Conservation (phyloP, 2,797 vertebrate genomes). For the Melanotaenia nigrans region DNA sequence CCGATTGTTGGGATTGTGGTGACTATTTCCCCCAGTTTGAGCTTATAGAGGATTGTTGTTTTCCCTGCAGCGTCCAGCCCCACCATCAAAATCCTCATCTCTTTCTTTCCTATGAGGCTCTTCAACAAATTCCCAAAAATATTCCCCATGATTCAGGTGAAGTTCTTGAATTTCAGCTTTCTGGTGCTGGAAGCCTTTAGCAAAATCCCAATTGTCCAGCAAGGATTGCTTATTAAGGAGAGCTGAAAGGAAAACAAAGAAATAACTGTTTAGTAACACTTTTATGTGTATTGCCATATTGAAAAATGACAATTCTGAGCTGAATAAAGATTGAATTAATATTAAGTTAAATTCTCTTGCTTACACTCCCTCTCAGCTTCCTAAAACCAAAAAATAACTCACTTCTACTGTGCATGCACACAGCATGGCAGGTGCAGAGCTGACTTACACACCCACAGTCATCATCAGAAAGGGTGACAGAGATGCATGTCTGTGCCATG, state of each 20-base stretch:
- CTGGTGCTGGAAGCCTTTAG: constrained; percentile 19
- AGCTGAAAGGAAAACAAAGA: constrained; percentile 47
- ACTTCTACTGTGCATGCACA: constrained; percentile 17
- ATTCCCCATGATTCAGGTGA: constrained; percentile 90
- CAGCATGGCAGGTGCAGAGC: constrained; percentile 45
- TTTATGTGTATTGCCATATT: neutral
- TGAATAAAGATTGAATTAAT: constrained; percentile 1
- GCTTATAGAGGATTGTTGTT: constrained; percentile 97
- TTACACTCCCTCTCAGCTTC: constrained; percentile 3
- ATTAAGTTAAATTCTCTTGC: neutral
- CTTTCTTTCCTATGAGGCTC: constrained; percentile 96
- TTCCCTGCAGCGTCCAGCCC: constrained; percentile 96
- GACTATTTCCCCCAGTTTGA: constrained; percentile 97
- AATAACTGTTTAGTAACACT: constrained; percentile 2
- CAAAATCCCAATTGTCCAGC: constrained; percentile 32
- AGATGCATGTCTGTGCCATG: constrained; percentile 62
- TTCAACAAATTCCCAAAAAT: constrained; percentile 96
- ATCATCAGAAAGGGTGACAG: constrained; percentile 43
- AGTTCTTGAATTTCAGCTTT: constrained; percentile 35
- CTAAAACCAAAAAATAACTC: constrained; percentile 18
- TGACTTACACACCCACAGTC: constrained; percentile 39
- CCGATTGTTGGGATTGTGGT: constrained; percentile 98
- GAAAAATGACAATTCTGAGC: neutral
- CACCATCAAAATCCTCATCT: constrained; percentile 99
- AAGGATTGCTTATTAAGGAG: constrained; percentile 24